A percentile compares a stretch with the other conserved stretches of the same genome.
phyloP scores from a whole-genome alignment of 2,888 invertebrate species.

The Rhamnusium bicolor region DNA sequence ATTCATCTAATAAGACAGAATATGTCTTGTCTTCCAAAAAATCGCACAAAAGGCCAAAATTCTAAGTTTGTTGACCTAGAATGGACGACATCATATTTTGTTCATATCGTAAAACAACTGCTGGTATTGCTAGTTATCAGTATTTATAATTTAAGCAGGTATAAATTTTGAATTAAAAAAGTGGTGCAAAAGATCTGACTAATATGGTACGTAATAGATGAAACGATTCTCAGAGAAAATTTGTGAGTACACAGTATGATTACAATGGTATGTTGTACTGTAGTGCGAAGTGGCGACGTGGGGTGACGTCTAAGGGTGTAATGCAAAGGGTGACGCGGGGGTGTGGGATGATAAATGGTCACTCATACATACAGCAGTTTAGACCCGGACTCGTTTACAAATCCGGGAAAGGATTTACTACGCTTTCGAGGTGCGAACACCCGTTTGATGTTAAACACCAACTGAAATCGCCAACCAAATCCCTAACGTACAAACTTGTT shows the following conservation, averaged over 20 bases:
- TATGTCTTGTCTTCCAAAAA: too few relatives aligned
- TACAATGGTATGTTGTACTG: conserved; percentile 31
- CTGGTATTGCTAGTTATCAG: too few relatives aligned
- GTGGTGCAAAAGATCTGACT: neutral
- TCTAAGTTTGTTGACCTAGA: too few relatives aligned
- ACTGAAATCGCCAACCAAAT: conserved; percentile 58
- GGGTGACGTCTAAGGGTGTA: conserved; percentile 56
- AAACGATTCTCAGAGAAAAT: conserved; percentile 3
- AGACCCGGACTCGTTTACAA: conserved; percentile 70
- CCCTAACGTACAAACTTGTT: conserved; percentile 58
- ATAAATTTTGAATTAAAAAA: neutral
- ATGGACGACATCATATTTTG: too few relatives aligned
- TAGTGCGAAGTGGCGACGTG: conserved; percentile 46
- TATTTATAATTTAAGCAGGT: too few relatives aligned
- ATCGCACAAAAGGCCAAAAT: too few relatives aligned
- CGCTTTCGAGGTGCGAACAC: conserved; percentile 66
- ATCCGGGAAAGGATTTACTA: conserved; percentile 71
- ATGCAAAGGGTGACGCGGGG: conserved; percentile 59
- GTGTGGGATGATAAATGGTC: conserved; percentile 71
- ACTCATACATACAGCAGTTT: conserved; percentile 70
- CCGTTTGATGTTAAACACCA: conserved; percentile 64
- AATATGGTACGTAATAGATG: neutral
- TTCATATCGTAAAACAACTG: too few relatives aligned
- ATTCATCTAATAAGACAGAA: too few relatives aligned
- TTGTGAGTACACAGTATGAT: conserved; percentile 41